Base-by-base conservation (phyloP, 35 echinoderm and acorn worm genomes). In the Lytechinus pictus region DNA sequence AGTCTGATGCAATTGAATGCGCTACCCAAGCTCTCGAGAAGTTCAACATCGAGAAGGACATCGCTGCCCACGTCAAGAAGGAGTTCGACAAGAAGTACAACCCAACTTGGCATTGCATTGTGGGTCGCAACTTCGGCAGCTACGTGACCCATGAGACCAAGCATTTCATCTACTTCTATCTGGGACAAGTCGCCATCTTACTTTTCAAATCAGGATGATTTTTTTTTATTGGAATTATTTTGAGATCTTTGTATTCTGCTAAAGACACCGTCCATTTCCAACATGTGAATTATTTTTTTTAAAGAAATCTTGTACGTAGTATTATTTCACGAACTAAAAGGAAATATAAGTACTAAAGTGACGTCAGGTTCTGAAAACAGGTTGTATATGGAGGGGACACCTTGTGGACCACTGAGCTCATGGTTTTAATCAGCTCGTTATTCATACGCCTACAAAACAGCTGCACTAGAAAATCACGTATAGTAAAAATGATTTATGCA, bases 31-130 rank as follows among this genome's bases (percentile, higher is more conserved):
- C 97, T 24, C 97, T 99, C 97, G 97, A 97, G 60, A 99, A 99
- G 79, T 99, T 97, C 95, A 99, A 97, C 96, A 97, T 99, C 52
- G 98, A 99, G 93, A 97, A 97, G 95, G 98, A 99, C 94, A 99
- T 99, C 89, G 98, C 98, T 86, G 97, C 97, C 53, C 96, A 86
- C 95, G 96, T 99, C 95, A 99, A 99, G 96, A 99, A 99, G 55
- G 98, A 99, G 94, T 99, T 99, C 71, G 98, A 99, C 96, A 96
- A 96, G 91, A 99, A 99, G 56, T 97, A 97, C 97, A 97, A 96
- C 96, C 98, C 98, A 57, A 99, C 98, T 21, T 99, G 98, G 98
- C 98, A 99, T 95, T 99, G 98, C 95, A 99, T 99, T 95, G 98
- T 99, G 9, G 98, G 98, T 27, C 95, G 97, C 33, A 96, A 99